Conservation (phyloP, 2,113 vertebrate species). For the Thermophis baileyi region DNA sequence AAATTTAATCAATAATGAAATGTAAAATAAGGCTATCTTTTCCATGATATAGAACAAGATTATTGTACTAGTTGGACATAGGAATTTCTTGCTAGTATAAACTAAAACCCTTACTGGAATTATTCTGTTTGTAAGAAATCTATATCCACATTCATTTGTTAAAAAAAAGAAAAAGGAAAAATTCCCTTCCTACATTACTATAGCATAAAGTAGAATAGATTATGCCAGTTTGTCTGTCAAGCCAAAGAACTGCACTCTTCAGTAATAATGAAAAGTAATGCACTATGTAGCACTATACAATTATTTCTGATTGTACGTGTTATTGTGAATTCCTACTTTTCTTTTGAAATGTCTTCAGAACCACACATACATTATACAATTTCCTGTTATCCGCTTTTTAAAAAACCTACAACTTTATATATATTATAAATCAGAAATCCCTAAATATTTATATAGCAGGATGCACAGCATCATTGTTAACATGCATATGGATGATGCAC, state of each 20-base stretch:
- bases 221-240: background rate
- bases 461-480: background rate
- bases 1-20: constrained; percentile 12
- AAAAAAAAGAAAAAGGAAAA: background rate
- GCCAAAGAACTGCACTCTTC: background rate
- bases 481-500: background rate
- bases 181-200: background rate
- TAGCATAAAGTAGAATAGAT: background rate
- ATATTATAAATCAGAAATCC: background rate
- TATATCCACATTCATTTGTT: background rate
- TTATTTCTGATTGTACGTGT: background rate
- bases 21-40: constrained; percentile 1
- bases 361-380: rapidly evolving
- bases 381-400: background rate
- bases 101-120: background rate
- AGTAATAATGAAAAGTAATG: background rate
- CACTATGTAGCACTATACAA: rapidly evolving
- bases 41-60: constrained; percentile 1
- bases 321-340: background rate
- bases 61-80: background rate
- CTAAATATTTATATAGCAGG: background rate
- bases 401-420: background rate
- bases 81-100: background rate
- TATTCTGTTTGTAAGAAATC: background rate
- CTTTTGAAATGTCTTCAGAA: background rate